Evolutionary conservation across 2,797 vertebrate genomes (phyloP).

Genomic region (Spea hammondii): DNA sequence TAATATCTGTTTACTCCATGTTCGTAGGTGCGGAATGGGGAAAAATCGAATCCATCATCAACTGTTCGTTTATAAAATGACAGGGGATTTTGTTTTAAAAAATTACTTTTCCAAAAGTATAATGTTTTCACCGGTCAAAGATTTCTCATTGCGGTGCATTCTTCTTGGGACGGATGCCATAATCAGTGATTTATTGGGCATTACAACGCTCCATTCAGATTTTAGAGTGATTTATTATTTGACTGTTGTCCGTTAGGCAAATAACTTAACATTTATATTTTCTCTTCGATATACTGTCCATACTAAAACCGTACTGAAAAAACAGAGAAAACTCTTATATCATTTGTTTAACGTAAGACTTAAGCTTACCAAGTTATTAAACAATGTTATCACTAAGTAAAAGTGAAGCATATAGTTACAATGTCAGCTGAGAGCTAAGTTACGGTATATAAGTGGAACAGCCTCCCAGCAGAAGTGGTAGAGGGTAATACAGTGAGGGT

Average conservation of each 20-base stretch:
- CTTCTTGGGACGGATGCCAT: conserved; percentile 1
- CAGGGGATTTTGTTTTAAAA: conserved; percentile 7
- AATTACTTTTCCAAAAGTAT: conserved; percentile 10
- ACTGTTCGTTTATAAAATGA: conserved; percentile 18
- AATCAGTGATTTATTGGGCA: conserved; percentile 32
- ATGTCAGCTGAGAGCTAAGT: too few species aligned
- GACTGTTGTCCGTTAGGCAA: conserved; percentile 34
- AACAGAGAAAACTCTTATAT: too few species aligned
- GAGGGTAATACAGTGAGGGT: too few species aligned
- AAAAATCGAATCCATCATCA: conserved; percentile 25
- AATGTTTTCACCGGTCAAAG: neutral
- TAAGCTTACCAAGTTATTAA: too few species aligned
- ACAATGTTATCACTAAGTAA: too few species aligned
- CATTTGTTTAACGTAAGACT: too few species aligned
- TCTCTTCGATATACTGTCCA: neutral
- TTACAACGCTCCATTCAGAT: conserved; percentile 11
- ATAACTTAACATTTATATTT: conserved; percentile 11
- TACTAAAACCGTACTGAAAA: neutral
- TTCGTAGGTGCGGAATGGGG: neutral
- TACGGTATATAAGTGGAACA: too few species aligned
- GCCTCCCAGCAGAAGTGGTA: too few species aligned
- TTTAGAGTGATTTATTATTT: conserved; percentile 25
- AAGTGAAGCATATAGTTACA: too few species aligned
- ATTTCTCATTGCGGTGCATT: neutral
- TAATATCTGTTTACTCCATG: neutral